These are phyloP conservation scores for Linnaemya vulpina DNA, from an alignment of 2,888 invertebrate species.

Conservation along the genomic window DNA sequence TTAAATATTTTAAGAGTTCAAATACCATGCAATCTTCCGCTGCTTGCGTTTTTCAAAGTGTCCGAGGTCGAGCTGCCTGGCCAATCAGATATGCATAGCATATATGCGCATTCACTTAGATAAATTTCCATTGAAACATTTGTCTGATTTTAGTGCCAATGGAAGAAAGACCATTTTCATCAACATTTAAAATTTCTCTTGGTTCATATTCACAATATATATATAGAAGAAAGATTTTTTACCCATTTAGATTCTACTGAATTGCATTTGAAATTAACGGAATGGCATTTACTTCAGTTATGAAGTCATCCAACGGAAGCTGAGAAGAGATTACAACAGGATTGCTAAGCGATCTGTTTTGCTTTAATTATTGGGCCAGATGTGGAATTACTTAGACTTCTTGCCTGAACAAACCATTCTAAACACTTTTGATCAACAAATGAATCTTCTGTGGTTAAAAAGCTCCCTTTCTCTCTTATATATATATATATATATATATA, in stretches of 20 bases:
- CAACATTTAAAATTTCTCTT: slow-evolving; percentile 63
- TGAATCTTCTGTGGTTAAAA: slow-evolving; percentile 24
- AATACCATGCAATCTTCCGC: too few relatives aligned
- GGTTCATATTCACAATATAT: slow-evolving; percentile 44
- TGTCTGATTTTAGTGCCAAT: too few relatives aligned
- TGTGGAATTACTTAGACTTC: slow-evolving; percentile 24
- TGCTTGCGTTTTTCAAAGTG: too few relatives aligned
- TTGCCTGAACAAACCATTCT: slow-evolving; percentile 38
- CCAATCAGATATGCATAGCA: too few relatives aligned
- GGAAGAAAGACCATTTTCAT: too few relatives aligned
- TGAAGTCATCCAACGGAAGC: slow-evolving; percentile 54
- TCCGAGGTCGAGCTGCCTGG: too few relatives aligned
- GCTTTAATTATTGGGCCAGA: slow-evolving; percentile 15
- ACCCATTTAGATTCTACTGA: slow-evolving; percentile 53
- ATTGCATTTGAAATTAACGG: slow-evolving; percentile 42
- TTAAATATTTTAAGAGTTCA: too few relatives aligned
- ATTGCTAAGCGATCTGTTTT: slow-evolving; percentile 30
- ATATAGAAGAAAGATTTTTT: slow-evolving; percentile 31
- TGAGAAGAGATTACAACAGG: slow-evolving; percentile 16
- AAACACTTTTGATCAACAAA: slow-evolving; percentile 34
- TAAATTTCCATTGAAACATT: too few relatives aligned
- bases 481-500: too few relatives aligned
- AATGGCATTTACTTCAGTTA: too few relatives aligned
- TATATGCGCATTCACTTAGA: too few relatives aligned
- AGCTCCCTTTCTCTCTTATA: slow-evolving; percentile 24